phyloP scores from a whole-genome alignment of 1,140 invertebrate genomes.

The Platorchestia sp. region DNA sequence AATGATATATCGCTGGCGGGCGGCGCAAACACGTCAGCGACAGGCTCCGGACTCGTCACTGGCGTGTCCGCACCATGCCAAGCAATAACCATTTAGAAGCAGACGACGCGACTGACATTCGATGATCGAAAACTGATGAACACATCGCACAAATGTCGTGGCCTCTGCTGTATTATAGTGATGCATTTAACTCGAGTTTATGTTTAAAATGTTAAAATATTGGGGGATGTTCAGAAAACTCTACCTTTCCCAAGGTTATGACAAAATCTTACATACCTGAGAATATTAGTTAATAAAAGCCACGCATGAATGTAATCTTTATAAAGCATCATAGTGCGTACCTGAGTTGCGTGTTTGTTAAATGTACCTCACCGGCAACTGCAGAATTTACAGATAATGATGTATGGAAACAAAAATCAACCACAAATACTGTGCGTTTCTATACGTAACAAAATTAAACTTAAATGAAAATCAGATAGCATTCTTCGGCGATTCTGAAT shows the following conservation, averaged over 20 bases:
- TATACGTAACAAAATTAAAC: too few relatives aligned
- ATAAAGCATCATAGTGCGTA: too few relatives aligned
- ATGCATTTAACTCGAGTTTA: background rate
- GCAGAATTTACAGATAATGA: too few relatives aligned
- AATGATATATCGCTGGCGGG: slow-evolving; percentile 45
- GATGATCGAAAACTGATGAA: slow-evolving; percentile 36
- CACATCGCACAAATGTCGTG: slow-evolving; percentile 13
- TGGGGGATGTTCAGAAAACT: background rate
- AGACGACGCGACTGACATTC: slow-evolving; percentile 30
- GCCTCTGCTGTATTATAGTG: background rate
- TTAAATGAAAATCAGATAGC: too few relatives aligned
- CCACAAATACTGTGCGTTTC: too few relatives aligned
- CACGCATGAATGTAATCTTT: too few relatives aligned
- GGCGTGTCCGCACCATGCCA: slow-evolving; percentile 12
- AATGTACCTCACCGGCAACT: too few relatives aligned
- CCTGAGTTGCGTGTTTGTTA: too few relatives aligned
- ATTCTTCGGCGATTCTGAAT: too few relatives aligned
- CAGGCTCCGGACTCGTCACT: slow-evolving; percentile 34
- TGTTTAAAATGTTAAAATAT: background rate
- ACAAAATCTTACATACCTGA: background rate
- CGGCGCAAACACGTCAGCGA: slow-evolving; percentile 36
- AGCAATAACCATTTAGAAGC: slow-evolving; percentile 29
- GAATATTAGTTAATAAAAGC: background rate
- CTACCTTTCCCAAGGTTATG: background rate
- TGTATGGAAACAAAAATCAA: too few relatives aligned